Conservation (phyloP, 2,888 invertebrate species). For the Agonum fuliginosum region DNA sequence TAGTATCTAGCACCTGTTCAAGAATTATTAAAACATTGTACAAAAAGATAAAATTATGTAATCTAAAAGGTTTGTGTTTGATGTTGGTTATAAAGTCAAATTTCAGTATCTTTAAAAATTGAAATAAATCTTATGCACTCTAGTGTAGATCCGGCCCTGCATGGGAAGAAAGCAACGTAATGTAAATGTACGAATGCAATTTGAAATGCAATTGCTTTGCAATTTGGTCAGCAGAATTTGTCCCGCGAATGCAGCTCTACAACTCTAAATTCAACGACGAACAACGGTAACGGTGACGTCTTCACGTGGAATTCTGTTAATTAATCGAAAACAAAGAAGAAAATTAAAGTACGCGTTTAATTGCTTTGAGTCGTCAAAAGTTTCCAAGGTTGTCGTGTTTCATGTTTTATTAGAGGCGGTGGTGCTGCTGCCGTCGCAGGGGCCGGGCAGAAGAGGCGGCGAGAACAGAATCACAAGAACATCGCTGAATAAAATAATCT, state of each 20-base stretch:
- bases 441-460: not conserved
- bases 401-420: slow-evolving; percentile 32
- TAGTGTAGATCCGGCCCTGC: too few relatives aligned
- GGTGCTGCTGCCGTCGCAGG: not conserved
- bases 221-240: slow-evolving; percentile 25
- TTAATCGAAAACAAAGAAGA: slow-evolving; percentile 42
- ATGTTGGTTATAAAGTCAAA: too few relatives aligned
- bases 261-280: not conserved
- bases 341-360: slow-evolving; percentile 44
- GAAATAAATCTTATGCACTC: too few relatives aligned
- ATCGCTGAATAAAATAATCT: slow-evolving; percentile 46
- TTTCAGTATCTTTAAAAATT: too few relatives aligned
- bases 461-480: slow-evolving; percentile 5
- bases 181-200: too few relatives aligned
- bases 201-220: not conserved
- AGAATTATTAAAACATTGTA: too few relatives aligned
- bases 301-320: slow-evolving; percentile 12
- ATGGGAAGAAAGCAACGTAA: too few relatives aligned
- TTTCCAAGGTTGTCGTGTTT: slow-evolving; percentile 32
- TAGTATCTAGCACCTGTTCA: too few relatives aligned
- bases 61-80: too few relatives aligned
- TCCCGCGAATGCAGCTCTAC: not conserved
- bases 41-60: too few relatives aligned
- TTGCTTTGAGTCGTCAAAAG: slow-evolving; percentile 29
- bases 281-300: too few relatives aligned